A percentile compares a stretch with the other conserved stretches of the same genome.
Evolutionary conservation across 2,888 invertebrate genomes (phyloP).

Genomic region (Leptarthrus brevirostris): DNA sequence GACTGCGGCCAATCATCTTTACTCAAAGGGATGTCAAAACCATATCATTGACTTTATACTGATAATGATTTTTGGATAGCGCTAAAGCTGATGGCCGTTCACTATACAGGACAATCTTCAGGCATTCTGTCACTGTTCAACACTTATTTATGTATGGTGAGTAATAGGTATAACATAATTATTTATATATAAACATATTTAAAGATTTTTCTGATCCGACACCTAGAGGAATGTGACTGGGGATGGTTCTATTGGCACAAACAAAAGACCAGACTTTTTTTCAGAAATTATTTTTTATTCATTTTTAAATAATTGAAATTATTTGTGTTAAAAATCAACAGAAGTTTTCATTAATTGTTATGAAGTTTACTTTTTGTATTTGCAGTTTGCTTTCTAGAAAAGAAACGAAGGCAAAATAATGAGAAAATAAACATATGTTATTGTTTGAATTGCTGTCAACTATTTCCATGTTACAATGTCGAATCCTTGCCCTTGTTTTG

Average conservation of each 20-base stretch:
- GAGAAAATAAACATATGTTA: slow-evolving; percentile 2
- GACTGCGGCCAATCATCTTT: no score
- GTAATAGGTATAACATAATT: no score
- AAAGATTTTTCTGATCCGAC: no score
- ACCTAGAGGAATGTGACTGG: no score
- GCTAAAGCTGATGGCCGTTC: no score
- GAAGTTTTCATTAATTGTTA: slow-evolving; percentile 57
- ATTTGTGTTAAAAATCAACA: slow-evolving; percentile 58
- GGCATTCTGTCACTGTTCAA: no score
- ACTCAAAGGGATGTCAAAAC: no score
- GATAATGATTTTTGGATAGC: no score
- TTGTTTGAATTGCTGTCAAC: background rate
- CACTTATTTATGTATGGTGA: no score
- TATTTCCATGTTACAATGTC: slow-evolving; percentile 23
- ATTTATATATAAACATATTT: no score
- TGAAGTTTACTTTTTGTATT: slow-evolving; percentile 54
- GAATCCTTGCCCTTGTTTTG: slow-evolving; percentile 16
- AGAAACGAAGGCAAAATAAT: slow-evolving; percentile 45
- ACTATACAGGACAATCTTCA: no score
- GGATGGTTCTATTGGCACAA: background rate
- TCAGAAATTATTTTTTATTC: slow-evolving; percentile 53
- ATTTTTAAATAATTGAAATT: slow-evolving; percentile 57
- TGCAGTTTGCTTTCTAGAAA: slow-evolving; percentile 50
- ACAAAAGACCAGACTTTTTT: slow-evolving; percentile 5
- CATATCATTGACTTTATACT: no score